Conservation (phyloP, 2,113 vertebrate species). For the Pelecanoides urinatrix region DNA sequence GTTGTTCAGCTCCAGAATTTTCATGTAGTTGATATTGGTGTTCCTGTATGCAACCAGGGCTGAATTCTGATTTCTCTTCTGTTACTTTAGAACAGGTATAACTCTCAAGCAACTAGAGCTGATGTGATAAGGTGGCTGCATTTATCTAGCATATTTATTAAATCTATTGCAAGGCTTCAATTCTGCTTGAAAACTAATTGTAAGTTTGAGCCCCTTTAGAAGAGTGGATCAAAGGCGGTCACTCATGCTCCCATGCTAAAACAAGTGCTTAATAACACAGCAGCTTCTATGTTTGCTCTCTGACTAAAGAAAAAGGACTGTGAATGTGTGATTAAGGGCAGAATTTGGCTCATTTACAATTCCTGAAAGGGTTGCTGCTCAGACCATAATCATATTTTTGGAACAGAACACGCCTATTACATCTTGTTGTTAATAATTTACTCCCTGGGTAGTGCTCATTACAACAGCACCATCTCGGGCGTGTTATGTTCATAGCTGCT, state of each 20-base stretch:
- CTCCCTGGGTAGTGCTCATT: not conserved
- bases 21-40: not conserved
- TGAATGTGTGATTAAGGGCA: not conserved
- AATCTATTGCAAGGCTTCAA: not conserved
- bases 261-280: not conserved
- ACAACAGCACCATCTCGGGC: not conserved
- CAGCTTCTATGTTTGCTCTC: not conserved
- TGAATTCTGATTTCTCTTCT: not conserved
- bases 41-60: not conserved
- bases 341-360: not conserved
- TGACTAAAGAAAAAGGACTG: not conserved
- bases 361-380: not conserved
- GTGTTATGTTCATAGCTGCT: not conserved
- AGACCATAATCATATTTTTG: not conserved
- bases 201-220: not conserved
- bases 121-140: not conserved
- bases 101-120: not conserved
- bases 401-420: not conserved
- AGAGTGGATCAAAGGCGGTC: not conserved
- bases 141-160: not conserved
- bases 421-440: not conserved
- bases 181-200: not conserved
- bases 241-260: not conserved
- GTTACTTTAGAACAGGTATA: not conserved
- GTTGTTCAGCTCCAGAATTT: not conserved